phyloP scores from a whole-genome alignment of 2,113 vertebrate genomes.

The Phyllostomus discolor region DNA sequence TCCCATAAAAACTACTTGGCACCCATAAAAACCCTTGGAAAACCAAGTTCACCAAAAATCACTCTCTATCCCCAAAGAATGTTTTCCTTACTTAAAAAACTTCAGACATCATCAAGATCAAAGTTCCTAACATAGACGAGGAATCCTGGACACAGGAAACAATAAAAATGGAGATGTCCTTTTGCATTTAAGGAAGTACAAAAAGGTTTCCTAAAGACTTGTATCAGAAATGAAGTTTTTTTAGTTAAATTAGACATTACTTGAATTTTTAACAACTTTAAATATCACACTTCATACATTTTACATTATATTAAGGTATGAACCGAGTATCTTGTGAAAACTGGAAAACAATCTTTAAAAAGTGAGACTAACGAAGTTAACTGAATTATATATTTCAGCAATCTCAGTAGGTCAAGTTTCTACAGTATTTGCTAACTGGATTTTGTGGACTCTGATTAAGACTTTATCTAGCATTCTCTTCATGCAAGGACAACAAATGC shows the following conservation, averaged over 20 bases:
- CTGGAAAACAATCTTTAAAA: conserved; percentile 7
- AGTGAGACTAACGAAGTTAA: background rate
- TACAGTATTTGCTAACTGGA: background rate
- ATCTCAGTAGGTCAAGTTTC: background rate
- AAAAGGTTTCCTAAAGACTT: background rate
- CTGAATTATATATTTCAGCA: background rate
- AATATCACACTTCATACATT: background rate
- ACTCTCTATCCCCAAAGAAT: background rate
- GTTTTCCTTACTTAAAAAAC: background rate
- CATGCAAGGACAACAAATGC: background rate
- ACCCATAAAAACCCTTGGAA: background rate
- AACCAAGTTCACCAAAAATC: background rate
- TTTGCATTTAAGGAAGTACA: background rate
- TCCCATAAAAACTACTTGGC: background rate
- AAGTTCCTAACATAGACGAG: conserved; percentile 23
- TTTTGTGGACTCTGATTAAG: background rate
- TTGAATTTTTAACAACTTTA: conserved; percentile 30
- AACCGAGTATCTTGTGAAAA: background rate
- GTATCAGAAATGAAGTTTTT: background rate
- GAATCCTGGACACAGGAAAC: background rate
- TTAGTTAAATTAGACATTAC: background rate
- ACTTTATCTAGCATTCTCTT: background rate
- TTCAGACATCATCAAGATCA: background rate
- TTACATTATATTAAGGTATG: background rate
- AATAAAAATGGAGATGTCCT: background rate